phyloP scores from a whole-genome alignment of 35 echinoderm and acorn worm genomes.

The Ptychodera flava region DNA sequence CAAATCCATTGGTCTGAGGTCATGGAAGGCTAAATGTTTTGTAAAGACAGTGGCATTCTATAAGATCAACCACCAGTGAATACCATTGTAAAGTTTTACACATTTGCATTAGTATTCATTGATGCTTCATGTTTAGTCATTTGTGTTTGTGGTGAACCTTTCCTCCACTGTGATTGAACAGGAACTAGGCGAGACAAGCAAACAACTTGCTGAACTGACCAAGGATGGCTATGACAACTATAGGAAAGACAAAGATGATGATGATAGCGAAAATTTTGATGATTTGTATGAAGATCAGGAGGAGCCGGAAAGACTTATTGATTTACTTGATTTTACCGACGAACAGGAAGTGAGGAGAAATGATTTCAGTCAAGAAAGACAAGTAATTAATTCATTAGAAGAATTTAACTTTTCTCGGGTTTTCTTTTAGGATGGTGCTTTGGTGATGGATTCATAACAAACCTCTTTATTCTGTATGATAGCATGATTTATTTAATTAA shows the following conservation, averaged over 20 bases:
- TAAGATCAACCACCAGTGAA: too few relatives aligned
- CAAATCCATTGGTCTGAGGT: too few relatives aligned
- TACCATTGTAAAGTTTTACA: too few relatives aligned
- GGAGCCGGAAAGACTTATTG: constrained; percentile 11
- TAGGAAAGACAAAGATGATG: constrained; percentile 25
- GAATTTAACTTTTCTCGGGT: background rate
- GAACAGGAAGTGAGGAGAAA: background rate
- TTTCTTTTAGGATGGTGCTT: background rate
- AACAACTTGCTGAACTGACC: constrained; percentile 91
- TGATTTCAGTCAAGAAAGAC: background rate
- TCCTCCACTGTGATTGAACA: constrained; percentile 27
- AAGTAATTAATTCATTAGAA: background rate
- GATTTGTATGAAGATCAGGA: constrained; percentile 34
- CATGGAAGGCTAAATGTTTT: too few relatives aligned
- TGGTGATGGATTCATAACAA: background rate
- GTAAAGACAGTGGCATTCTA: too few relatives aligned
- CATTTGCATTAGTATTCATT: too few relatives aligned
- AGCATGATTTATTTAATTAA: too few relatives aligned
- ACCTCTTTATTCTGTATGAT: too few relatives aligned
- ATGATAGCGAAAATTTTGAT: constrained; percentile 27
- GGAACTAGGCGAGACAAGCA: constrained; percentile 97
- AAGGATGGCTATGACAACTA: constrained; percentile 19
- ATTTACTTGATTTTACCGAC: background rate
- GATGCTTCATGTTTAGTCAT: too few relatives aligned
- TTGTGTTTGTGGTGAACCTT: too few relatives aligned